Evolutionary conservation across 2,888 invertebrate genomes (phyloP).

Genomic region (Nowickia ferox): DNA sequence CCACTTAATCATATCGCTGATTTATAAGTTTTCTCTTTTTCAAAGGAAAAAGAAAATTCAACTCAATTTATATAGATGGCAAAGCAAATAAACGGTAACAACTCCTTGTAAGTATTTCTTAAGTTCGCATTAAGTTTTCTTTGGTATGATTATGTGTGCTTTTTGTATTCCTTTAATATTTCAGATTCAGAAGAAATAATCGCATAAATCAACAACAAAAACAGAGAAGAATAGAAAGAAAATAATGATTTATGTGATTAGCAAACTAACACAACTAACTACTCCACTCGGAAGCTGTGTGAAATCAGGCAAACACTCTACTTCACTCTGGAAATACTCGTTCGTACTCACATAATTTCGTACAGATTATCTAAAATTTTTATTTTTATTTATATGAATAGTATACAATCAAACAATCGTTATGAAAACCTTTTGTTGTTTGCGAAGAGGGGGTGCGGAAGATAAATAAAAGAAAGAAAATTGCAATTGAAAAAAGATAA

Average conservation of each 20-base stretch:
- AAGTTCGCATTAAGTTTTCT: not conserved
- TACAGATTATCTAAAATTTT: conserved; percentile 55
- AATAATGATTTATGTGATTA: conserved; percentile 76
- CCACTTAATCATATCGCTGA: conserved; percentile 72
- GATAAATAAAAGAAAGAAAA: conserved; percentile 25
- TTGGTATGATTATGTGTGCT: not conserved
- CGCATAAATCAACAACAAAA: conserved; percentile 82
- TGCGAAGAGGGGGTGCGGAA: not conserved
- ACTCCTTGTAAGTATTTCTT: conserved; percentile 16
- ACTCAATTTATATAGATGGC: conserved; percentile 62
- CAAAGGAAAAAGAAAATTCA: not conserved
- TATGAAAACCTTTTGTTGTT: conserved; percentile 66
- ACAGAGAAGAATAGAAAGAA: conserved; percentile 71
- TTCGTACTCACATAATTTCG: conserved; percentile 37
- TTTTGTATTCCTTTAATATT: conserved; percentile 37
- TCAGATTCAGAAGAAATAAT: conserved; percentile 73
- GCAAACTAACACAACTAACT: conserved; percentile 45
- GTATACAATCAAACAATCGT: conserved; percentile 61
- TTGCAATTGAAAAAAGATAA: conserved; percentile 52
- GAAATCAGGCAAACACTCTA: not conserved
- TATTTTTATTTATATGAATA: not conserved
- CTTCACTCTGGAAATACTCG: conserved; percentile 1
- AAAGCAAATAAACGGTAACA: conserved; percentile 57
- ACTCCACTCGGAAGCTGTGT: not conserved
- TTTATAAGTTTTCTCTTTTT: conserved; percentile 65